Evolutionary conservation across 2,113 vertebrate species (phyloP).

Genomic region (Leiothrix lutea): DNA sequence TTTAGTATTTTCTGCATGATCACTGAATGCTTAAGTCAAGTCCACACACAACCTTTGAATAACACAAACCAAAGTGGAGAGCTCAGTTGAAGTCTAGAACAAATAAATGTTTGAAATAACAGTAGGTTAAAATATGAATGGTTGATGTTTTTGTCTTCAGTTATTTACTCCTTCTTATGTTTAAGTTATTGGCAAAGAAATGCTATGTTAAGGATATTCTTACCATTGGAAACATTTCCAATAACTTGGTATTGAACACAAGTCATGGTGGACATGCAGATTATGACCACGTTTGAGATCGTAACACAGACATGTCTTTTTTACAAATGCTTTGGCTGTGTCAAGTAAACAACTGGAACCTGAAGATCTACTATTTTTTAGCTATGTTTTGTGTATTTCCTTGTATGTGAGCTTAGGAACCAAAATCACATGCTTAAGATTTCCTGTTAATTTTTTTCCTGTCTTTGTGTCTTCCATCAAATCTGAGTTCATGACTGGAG

Average conservation of each 20-base stretch:
- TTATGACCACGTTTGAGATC: neutral
- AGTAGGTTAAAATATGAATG: neutral
- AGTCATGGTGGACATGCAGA: neutral
- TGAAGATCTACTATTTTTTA: neutral
- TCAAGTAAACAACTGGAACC: neutral
- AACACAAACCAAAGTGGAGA: neutral
- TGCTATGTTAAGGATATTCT: neutral
- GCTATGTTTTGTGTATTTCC: neutral
- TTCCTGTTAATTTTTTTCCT: neutral
- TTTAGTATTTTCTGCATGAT: neutral
- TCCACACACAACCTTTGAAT: neutral
- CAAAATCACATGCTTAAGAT: neutral
- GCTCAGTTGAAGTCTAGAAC: neutral
- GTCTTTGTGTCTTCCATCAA: neutral
- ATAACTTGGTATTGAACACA: neutral
- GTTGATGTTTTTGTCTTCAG: fast-evolving
- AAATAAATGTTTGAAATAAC: neutral
- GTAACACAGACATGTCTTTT: neutral
- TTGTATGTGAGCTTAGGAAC: neutral
- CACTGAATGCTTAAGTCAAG: neutral
- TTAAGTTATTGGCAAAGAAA: neutral
- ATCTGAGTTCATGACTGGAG: neutral
- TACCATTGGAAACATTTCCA: neutral
- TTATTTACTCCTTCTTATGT: neutral
- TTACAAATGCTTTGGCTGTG: neutral